Base-by-base conservation (phyloP, 2,797 vertebrate genomes). In the Neosilurus hyrtlii region DNA sequence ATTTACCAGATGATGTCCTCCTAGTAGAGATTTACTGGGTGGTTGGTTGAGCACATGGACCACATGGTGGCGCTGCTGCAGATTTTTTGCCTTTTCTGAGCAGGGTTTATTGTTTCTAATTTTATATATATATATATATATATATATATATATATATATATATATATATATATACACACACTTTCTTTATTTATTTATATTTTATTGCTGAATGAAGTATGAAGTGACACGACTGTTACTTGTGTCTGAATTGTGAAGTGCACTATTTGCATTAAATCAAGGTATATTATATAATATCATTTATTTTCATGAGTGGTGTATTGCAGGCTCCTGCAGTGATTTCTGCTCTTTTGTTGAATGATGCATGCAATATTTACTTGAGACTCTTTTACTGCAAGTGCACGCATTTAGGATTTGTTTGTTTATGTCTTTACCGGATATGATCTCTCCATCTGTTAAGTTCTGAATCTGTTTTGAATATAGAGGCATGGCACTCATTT, bases 31-130 rank as follows among this genome's bases (percentile, higher is more conserved):
- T 77, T 74, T 18, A 24, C 22, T 61, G 4, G 12, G 12, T 51
- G 12, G 0, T 49, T 26, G 37, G 37, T 51, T 78, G 24, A 76
- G 16, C 72, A 57, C 26, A 35, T 57, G 9, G 18, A 51, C 79
- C 70, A 87, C 67, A 85, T 71, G 70, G 81, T 76, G 81, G 81
- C 72, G 81, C 81, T 82, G 81, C 52, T 66, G 63, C 73, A 82
- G 81, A 22, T 65, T 76, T 65, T 65, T 76, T 82, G 18, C 59
- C 4, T 15, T 56, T 18, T 10, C 72, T 18, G 22, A 63, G 11
- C 75, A 51, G 22, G 4, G 63, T 26, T n/a, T 15, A 61, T 51
- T 65, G 10, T 35, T 74, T 37, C 7, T 18, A 74, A 66, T 37
- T 16, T 70, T 20, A 30, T 59, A 12, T 12, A 81, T 61, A 16